Evolutionary conservation across 2,888 invertebrate species (phyloP).

Genomic region (Cerastoderma edule): DNA sequence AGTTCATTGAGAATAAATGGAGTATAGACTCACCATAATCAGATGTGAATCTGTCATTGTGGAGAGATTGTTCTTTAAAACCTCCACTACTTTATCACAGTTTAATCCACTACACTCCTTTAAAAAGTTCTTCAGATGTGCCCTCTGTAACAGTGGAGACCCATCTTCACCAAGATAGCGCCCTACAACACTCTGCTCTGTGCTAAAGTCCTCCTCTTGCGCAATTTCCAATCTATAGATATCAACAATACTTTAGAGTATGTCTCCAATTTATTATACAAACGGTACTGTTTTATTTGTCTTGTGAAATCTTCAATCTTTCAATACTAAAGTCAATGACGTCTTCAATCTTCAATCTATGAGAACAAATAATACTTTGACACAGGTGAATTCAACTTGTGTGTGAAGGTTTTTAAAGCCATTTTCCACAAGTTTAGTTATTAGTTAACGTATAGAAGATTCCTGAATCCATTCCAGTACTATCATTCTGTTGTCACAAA

Average conservation of each 20-base stretch:
- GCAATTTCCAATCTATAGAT: slow-evolving; percentile 32
- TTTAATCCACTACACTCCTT: slow-evolving; percentile 67
- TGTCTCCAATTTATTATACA: neutral
- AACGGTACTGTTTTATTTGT: neutral
- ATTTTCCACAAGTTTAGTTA: too few species aligned
- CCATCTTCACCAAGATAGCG: slow-evolving; percentile 34
- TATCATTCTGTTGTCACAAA: too few species aligned
- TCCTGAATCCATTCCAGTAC: too few species aligned
- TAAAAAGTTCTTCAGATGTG: slow-evolving; percentile 63
- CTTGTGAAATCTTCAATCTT: neutral
- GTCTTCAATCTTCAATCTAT: too few species aligned
- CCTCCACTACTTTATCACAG: slow-evolving; percentile 73
- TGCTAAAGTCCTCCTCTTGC: slow-evolving; percentile 23
- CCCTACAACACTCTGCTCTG: slow-evolving; percentile 57
- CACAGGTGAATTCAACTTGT: too few species aligned
- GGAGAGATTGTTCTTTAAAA: slow-evolving; percentile 44
- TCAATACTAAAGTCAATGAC: too few species aligned
- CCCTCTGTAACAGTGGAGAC: slow-evolving; percentile 42
- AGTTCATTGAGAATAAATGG: too few species aligned
- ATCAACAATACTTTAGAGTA: neutral
- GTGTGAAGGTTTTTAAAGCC: too few species aligned
- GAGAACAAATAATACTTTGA: too few species aligned
- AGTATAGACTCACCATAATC: slow-evolving; percentile 55
- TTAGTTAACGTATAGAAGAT: too few species aligned
- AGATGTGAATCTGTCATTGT: slow-evolving; percentile 26